A percentile compares a stretch with the other conserved stretches of the same genome.
These are phyloP conservation scores for Poeciliopsis gracilis DNA, from an alignment of 2,797 vertebrate species.

Conservation along the genomic window DNA sequence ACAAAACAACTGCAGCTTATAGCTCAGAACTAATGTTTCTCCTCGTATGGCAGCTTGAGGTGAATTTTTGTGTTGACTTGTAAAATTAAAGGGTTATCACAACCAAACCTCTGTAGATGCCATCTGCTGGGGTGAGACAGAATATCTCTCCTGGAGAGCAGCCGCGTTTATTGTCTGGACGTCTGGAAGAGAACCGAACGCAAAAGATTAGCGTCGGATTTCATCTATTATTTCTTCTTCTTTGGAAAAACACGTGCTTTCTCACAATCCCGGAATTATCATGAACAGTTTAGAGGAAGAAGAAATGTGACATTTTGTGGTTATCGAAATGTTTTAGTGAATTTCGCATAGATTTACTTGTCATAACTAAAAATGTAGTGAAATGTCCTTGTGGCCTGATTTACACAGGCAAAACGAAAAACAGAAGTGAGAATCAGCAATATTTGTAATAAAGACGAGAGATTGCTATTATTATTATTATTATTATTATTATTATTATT, in stretches of 20 bases:
- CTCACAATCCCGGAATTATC: neutral
- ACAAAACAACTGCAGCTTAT: neutral
- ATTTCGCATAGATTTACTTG: no score
- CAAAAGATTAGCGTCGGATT: neutral
- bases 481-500: no score
- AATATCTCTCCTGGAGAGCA: conserved; percentile 40
- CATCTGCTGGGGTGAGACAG: conserved; percentile 57
- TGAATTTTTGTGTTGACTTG: neutral
- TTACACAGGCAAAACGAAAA: no score
- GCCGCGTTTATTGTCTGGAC: conserved; percentile 42
- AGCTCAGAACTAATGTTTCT: neutral
- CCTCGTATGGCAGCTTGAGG: neutral
- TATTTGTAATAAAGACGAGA: no score
- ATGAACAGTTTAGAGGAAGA: neutral
- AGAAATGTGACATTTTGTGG: neutral
- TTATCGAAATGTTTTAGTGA: neutral
- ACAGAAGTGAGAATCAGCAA: no score
- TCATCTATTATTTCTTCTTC: neutral
- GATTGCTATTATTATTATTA: no score
- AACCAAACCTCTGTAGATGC: conserved; percentile 71
- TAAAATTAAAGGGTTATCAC: neutral
- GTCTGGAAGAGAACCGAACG: conserved; percentile 9
- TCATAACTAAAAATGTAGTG: no score
- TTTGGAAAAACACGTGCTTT: neutral
- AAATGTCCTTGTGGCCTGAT: no score